Evolutionary conservation across 2,888 invertebrate species (phyloP), one percentile per base, ranked within the genome.

Genomic region (Chloromyia formosa): DNA sequence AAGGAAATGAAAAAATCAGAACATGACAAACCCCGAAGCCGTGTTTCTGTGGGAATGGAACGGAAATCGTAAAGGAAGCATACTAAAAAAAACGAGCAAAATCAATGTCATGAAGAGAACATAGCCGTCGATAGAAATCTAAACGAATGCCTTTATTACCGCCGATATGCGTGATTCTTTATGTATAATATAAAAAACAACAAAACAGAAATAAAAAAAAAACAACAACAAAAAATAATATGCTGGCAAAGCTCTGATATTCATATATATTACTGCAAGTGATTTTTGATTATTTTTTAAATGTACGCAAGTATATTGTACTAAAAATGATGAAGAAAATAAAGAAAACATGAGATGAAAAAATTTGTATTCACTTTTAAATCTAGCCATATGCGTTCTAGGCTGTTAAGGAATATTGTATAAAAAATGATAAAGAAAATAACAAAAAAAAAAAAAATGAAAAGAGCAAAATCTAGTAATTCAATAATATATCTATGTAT

Each of bases 161-260:
- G 18, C 20, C 22, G 16, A 66, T 49, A 49, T 66, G 66, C 49
- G 66, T 66, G 66, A 66, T 49, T 66, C 66, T 35, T 66, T 66
- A 66, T 66, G 66, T 66, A 66, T 49, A 35, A 45, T 18, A 35
- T 35, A 35, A 35, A 35, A 35, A n/a, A n/a, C n/a, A n/a, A n/a
- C n/a, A n/a, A 35, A 35, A 35, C 27, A 35, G 7, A 35, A 7
- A 35, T 2, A 35, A 35, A 35, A 35, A 35, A 4, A 35, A 35
- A 35, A 35, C 2, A 35, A 35, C 27, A 35, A 35, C 27, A 35
- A 35, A 45, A n/a, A 62, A 40, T 62, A 62, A 5, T 49, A 27
- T 62, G 62, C 62, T 62, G 62, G 27, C 23, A 23, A 42, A 62
- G 23, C 40, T 27, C 23, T 23, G 62, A 62, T 23, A 40, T 62